Base-by-base conservation (phyloP, 2,888 invertebrate genomes). In the Tuta absoluta region DNA sequence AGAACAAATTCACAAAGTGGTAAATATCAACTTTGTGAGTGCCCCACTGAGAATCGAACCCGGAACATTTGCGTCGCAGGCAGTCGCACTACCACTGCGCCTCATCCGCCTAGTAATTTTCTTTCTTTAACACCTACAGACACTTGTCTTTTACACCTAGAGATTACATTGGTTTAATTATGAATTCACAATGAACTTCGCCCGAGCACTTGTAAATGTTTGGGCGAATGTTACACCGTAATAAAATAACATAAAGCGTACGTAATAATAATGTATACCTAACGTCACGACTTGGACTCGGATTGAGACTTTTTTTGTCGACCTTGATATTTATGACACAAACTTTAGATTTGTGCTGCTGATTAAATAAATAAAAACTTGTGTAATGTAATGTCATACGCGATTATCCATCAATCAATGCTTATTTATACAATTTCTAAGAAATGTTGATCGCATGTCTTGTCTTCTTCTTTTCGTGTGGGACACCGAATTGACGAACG, bases 281-380 rank as follows among this genome's bases (percentile, higher is more conserved):
- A 57, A 61, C 61, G 63, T 66, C 69, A 68, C 66, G 68, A 62
- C 65, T 67, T 66, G 67, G 58, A 63, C 62, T 53, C 14, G 71
- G 75, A 75, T 77, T 77, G 78, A 79, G 77, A 76, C 77, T 75
- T 78, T 79, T 80, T 78, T 73, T 70, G 73, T 67, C 72, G 81
- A 75, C 85, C 85, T 85, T 85, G 84, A 81, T 83, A 84, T 84
- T 84, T 83, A 82, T 80, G 78, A 78, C 77, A 79, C 74, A 76
- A 80, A 80, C 77, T 81, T 79, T 37, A 77, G 78, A 78, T 78
- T 73, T 70, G 69, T 72, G 76, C 70, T 69, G 66, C 67, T 72
- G 77, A 80, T 77, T 76, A 73, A 59, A 45, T 37, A 51, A 7
- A 24, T 24, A 38, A 41, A 57, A 38, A 56, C 33, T 14, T 12